These are phyloP conservation scores for Podotricha telesiphe DNA, from an alignment of 2,888 invertebrate species.

Conservation along the genomic window DNA sequence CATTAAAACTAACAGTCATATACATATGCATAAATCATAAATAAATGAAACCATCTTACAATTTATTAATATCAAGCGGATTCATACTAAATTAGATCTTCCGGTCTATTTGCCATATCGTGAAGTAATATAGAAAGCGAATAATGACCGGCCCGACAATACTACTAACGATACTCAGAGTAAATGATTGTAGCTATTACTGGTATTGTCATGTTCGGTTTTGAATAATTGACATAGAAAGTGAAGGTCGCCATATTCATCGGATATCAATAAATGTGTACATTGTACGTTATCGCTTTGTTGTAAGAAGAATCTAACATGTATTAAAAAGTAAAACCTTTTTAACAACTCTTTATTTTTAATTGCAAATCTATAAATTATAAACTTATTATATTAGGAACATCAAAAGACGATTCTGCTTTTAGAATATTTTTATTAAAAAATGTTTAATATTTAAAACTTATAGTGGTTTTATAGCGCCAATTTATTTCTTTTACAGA, in stretches of 20 bases:
- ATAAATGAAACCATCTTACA: neutral
- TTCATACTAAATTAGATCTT: slow-evolving; percentile 31
- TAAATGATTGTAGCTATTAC: slow-evolving; percentile 24
- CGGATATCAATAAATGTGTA: slow-evolving; percentile 16
- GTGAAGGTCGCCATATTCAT: slow-evolving; percentile 24
- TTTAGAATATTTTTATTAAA: neutral
- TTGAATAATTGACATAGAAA: slow-evolving; percentile 33
- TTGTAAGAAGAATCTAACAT: neutral
- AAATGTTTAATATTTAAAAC: no score
- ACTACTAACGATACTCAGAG: slow-evolving; percentile 11
- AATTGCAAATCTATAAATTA: no score
- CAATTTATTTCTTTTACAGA: no score
- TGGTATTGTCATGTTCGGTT: slow-evolving; percentile 11
- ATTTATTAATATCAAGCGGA: slow-evolving; percentile 22
- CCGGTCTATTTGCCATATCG: slow-evolving; percentile 43
- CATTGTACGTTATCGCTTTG: neutral
- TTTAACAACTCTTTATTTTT: no score
- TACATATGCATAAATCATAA: neutral
- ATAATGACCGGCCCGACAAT: slow-evolving; percentile 29
- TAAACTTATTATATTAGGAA: no score
- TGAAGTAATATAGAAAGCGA: slow-evolving; percentile 42
- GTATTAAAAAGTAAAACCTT: no score
- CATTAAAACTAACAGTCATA: neutral
- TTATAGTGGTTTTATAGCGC: no score
- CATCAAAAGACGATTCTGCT: no score